Percentiles rank a stretch among this genome's conserved stretches.
These are phyloP conservation scores for Epinotia bilunana DNA, from an alignment of 2,888 invertebrate species.

Conservation along the genomic window DNA sequence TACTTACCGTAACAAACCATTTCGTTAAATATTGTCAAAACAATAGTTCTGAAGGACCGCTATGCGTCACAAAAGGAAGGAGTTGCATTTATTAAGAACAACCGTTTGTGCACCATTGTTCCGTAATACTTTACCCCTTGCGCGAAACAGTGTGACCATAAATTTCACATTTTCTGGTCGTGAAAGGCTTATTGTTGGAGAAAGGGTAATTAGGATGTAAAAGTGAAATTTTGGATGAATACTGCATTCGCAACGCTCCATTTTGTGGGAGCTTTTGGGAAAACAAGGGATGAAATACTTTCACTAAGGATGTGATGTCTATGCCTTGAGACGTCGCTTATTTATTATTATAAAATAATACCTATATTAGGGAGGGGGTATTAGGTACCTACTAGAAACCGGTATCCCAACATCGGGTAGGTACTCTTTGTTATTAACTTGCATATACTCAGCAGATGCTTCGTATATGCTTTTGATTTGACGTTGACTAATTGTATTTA, in stretches of 20 bases:
- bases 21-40: constrained; percentile 63
- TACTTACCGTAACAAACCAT: constrained; percentile 73
- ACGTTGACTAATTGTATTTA: neutral
- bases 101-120: constrained; percentile 60
- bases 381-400: neutral
- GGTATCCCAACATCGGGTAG: too few species aligned
- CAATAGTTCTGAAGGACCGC: constrained; percentile 70
- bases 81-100: constrained; percentile 78
- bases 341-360: neutral
- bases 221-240: constrained; percentile 76
- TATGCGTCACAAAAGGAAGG: constrained; percentile 62
- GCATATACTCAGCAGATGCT: neutral
- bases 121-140: constrained; percentile 61
- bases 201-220: constrained; percentile 80
- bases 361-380: neutral
- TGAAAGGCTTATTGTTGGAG: constrained; percentile 66
- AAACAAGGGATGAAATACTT: constrained; percentile 68
- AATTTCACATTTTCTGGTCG: constrained; percentile 64
- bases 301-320: constrained; percentile 63
- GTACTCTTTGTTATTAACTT: neutral
- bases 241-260: constrained; percentile 69
- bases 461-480: neutral
- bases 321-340: neutral
- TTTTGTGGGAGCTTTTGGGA: constrained; percentile 56
- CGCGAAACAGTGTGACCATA: constrained; percentile 70